Evolutionary conservation across 2,797 vertebrate genomes (phyloP), one percentile per base, ranked within the genome.

Genomic region (Aselliscus stoliczkanus): DNA sequence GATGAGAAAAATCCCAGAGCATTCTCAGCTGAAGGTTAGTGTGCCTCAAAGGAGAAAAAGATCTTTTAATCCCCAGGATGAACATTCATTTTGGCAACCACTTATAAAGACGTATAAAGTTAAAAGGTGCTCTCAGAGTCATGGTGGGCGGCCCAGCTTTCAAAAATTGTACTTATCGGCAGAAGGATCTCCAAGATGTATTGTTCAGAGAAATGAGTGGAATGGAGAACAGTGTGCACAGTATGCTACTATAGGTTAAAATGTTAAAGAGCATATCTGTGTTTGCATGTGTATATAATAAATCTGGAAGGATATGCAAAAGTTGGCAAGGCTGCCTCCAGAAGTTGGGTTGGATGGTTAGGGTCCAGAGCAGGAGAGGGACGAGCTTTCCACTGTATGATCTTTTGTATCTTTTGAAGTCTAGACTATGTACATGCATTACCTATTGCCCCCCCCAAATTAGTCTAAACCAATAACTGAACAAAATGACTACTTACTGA

Each of bases 21-120:
- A 58, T 92, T 94, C 76, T 70, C 47, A 70, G 81, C 25, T 67
- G 15, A 56, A 90, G 42, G 21, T 47, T 89, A 34, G 60, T 56
- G n/a, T 54, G 56, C 50, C 79, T 84, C 81, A 62, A 87, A 94
- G 95, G 67, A 81, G 44, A 76, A 95, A 95, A 73, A 54, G 80
- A 90, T 88, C 65, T 80, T 69, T 73, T 95, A 94, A 81, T 92
- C 42, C 47, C 29, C 20, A 20, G 83, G 44, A 88, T 85, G 79
- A 95, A 37, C 75, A 80, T 21, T 47, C 88, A 81, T 82, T 69
- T 75, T 70, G 60, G 39, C 75, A 72, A 54, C 23, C 9, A 3
- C 77, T 87, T 56, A 76, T 12, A 47, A 77, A 94, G 88, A 50
- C 60, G 44, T 76, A 5, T 17, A 42, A 88, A 27, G 54, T 90